These are phyloP conservation scores for Tenrec ecaudatus DNA, from an alignment of 2,113 vertebrate species.

Conservation along the genomic window DNA sequence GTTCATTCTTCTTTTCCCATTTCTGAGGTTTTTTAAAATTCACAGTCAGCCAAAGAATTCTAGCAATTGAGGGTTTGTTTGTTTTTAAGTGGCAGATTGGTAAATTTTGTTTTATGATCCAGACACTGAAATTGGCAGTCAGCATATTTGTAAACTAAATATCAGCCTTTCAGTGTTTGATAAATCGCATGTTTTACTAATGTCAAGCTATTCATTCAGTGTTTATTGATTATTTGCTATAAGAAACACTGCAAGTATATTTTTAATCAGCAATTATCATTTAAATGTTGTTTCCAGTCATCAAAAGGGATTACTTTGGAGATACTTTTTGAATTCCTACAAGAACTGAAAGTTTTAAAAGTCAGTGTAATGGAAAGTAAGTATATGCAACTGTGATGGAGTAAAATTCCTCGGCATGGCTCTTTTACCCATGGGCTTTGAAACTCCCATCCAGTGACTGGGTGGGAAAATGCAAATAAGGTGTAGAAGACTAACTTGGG, in stretches of 20 bases:
- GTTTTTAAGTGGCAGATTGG: background rate
- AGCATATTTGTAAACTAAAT: background rate
- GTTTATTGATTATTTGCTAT: background rate
- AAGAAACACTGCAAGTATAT: background rate
- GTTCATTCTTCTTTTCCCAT: background rate
- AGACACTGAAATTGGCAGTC: background rate
- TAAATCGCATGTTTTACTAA: background rate
- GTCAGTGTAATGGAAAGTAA: background rate
- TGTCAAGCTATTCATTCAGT: background rate
- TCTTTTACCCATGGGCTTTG: too few relatives aligned
- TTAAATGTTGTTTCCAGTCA: background rate
- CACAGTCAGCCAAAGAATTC: background rate
- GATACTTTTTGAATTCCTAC: background rate
- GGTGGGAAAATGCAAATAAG: too few relatives aligned
- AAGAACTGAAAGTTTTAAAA: background rate
- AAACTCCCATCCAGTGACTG: too few relatives aligned
- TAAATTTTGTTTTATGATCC: conserved; percentile 15
- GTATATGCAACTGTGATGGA: background rate
- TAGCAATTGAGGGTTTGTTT: background rate
- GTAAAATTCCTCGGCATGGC: too few relatives aligned
- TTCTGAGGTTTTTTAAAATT: conserved; percentile 5
- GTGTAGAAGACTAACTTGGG: too few relatives aligned
- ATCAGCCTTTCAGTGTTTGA: background rate
- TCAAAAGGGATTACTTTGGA: conserved; percentile 2
- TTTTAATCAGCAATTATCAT: conserved; percentile 2